These are phyloP conservation scores for Phyllostomus hastatus DNA, from an alignment of 2,113 vertebrate genomes.

Conservation along the genomic window DNA sequence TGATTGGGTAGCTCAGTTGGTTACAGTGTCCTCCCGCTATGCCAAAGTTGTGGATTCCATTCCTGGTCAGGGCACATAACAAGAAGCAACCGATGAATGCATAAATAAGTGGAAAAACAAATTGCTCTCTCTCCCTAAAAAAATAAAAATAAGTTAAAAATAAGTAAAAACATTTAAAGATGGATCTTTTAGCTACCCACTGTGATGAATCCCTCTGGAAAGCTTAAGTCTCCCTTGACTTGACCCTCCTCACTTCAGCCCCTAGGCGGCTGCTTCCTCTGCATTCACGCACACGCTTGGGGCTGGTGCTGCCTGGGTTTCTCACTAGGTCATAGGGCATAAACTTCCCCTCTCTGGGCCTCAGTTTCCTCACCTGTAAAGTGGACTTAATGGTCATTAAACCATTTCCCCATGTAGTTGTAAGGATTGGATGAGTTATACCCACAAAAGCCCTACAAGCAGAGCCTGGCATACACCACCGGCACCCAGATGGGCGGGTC, in stretches of 20 bases:
- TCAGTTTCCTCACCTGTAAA: not conserved
- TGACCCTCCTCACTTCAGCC: not conserved
- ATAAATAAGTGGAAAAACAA: too few species aligned
- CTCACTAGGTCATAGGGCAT: not conserved
- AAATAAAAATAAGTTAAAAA: too few species aligned
- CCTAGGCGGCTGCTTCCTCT: not conserved
- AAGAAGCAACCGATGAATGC: too few species aligned
- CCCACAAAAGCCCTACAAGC: not conserved
- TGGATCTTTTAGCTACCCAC: not conserved
- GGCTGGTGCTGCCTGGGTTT: not conserved
- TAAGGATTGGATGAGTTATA: not conserved
- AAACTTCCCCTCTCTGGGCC: not conserved
- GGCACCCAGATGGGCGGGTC: rapidly evolving
- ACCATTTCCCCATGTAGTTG: not conserved
- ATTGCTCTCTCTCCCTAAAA: too few species aligned
- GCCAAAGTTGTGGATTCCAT: too few species aligned
- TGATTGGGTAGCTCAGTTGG: not conserved
- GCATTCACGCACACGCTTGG: too few species aligned
- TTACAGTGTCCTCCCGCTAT: too few species aligned
- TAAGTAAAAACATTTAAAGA: not conserved
- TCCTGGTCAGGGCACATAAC: too few species aligned
- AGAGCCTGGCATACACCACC: rapidly evolving
- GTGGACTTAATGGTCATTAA: not conserved
- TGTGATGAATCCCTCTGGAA: not conserved
- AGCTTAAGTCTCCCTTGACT: not conserved